Evolutionary conservation across 2,113 vertebrate species (phyloP), one percentile per base, ranked within the genome.

Genomic region (Dromiciops gliroides): DNA sequence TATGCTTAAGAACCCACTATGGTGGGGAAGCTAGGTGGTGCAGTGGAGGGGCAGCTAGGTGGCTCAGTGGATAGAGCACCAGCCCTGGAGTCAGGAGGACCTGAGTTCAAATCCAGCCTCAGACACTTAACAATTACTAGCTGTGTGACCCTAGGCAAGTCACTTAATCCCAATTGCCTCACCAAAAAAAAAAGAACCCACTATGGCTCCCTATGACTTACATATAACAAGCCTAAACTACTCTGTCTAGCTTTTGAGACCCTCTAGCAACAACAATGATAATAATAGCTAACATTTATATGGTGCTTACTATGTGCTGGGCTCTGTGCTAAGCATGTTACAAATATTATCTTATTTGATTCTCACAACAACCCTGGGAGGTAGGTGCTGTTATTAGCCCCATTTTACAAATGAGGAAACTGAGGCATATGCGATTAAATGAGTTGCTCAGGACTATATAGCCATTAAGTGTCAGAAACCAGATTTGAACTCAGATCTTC

Each of bases 231-330:
- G 93, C 50, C 31, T 93, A 97, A 96, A 94, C 93, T 92, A 67
- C 90, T 96, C 93, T 96, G 89, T 90, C 94, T 94, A 92, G 95
- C 93, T 96, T 96, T 93, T 28, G 83, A 95, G 49, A 83, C 22
- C 52, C 49, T 92, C 67, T 96, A 51, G 95, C 89, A 97, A 14
- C 56, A 37, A 14, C 3, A 12, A 67, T 67, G 11, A 56, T 56
- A 60, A 60, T 60, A 31, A 67, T 37, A 67, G 56, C 56, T 67
- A 31, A 67, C 11, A 67, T 37, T 37, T 67, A 67, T 14, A 67
- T 44, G 67, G 37, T 22, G 16, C 1, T 83, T 83, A 83, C 67
- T 83, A 22, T 44, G 67, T 75, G 31, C 60, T 2, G 25, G 14
- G 14, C 60, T 75, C 60, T n/a, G 60, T 22, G 67, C 14, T 83